Evolutionary conservation across 2,113 vertebrate genomes (phyloP).

Genomic region (Mystacornis crossleyi): DNA sequence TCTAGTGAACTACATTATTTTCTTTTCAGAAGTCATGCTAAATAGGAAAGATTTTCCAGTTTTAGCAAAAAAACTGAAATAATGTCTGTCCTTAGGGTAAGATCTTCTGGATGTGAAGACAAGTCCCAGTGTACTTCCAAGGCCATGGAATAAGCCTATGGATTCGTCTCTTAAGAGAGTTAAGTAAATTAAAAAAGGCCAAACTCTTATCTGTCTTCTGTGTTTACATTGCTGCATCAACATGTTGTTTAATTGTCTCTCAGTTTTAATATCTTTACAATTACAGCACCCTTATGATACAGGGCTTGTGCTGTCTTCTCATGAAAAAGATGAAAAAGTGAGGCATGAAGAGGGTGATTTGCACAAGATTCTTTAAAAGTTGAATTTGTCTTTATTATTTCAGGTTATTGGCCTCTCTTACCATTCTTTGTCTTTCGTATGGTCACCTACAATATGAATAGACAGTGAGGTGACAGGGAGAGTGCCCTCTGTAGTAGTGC

Average conservation of each 20-base stretch:
- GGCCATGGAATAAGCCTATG: neutral
- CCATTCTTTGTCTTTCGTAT: neutral
- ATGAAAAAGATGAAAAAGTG: neutral
- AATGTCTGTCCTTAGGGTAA: neutral
- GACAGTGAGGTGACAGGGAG: neutral
- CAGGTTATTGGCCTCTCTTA: neutral
- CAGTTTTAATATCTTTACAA: neutral
- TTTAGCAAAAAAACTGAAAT: neutral
- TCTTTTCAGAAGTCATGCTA: constrained; percentile 16
- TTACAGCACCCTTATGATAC: neutral
- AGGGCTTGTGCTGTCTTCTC: neutral
- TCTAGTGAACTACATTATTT: constrained; percentile 32
- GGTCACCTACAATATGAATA: neutral
- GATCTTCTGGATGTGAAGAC: neutral
- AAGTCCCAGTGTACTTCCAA: neutral
- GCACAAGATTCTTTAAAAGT: neutral
- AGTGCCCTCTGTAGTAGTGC: neutral
- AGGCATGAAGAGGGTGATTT: neutral
- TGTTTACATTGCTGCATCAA: neutral
- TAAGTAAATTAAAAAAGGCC: neutral
- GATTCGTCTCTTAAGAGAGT: neutral
- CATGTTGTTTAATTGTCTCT: neutral
- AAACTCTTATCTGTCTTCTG: neutral
- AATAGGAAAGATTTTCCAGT: constrained; percentile 34
- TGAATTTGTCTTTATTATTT: neutral